These are phyloP conservation scores for Xanthorhoe designata DNA, from an alignment of 2,888 invertebrate genomes.

Conservation along the genomic window DNA sequence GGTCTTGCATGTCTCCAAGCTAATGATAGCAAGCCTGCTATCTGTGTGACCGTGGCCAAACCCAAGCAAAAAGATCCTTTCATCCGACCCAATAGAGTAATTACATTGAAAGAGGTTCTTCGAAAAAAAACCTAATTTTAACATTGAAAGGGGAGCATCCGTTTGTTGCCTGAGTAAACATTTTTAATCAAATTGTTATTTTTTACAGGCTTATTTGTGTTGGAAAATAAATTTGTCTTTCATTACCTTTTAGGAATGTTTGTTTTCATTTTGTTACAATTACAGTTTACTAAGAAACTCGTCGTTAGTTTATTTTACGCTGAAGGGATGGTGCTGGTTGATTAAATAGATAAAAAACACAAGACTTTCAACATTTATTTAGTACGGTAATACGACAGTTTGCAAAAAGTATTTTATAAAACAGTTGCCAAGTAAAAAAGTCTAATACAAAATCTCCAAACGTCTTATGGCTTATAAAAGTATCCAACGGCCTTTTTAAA, in stretches of 20 bases:
- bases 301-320: too few relatives aligned
- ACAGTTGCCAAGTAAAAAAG: too few relatives aligned
- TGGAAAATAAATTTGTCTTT: conserved; percentile 28
- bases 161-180: conserved; percentile 62
- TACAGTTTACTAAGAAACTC: too few relatives aligned
- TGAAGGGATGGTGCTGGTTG: too few relatives aligned
- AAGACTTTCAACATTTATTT: too few relatives aligned
- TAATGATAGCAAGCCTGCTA: background rate
- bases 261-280: background rate
- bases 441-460: too few relatives aligned
- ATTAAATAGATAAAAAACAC: too few relatives aligned
- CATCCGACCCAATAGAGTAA: conserved; percentile 66
- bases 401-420: too few relatives aligned
- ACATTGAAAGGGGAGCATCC: conserved; percentile 55
- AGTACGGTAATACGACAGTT: too few relatives aligned
- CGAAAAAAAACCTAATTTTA: conserved; percentile 62
- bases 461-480: too few relatives aligned
- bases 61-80: conserved; percentile 53
- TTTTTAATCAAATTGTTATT: conserved; percentile 58
- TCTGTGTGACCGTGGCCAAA: conserved; percentile 10
- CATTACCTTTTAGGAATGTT: conserved; percentile 13
- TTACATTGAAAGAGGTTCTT: conserved; percentile 62
- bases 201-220: conserved; percentile 37
- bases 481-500: too few relatives aligned
- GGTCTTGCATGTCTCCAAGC: too few relatives aligned